Base-by-base conservation (phyloP, 1,140 invertebrate genomes). In the Phthorimaea operculella region DNA sequence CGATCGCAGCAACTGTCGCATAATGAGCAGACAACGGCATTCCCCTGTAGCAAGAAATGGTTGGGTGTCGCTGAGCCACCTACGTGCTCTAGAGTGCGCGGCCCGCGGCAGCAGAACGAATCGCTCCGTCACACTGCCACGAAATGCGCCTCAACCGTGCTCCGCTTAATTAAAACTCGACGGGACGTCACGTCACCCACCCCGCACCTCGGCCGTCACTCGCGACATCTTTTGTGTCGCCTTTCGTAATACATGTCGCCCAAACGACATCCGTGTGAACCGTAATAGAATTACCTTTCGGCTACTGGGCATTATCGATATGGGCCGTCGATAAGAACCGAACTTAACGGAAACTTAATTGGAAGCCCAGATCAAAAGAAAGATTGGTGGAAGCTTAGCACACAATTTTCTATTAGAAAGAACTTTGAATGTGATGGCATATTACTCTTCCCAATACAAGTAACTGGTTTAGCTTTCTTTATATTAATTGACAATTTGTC, bases 91-190 rank as follows among this genome's bases (percentile, higher is more conserved):
- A 54, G 54, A 61, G 60, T 49, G 58, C 59, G 55, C 58, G 61
- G 68, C 57, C 69, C 61, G 66, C 70, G 68, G 70, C 64, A 70
- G 70, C 68, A 75, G 66, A 77, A 74, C 79, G 68, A 74, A 84
- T 82, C 68, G 74, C 62, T 82, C 67, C 68, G 81, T 79, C 76
- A 82, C 76, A 76, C 65, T 64, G 68, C 66, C 58, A 76, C 70
- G 64, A 80, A 80, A 80, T 72, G 73, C 78, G 71, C 70, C 64
- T 66, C 58, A 60, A 61, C 68, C 68, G 62, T 72, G 76, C 74
- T 70, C 61, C 71, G 75, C 69, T 79, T 81, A 84, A 84, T 84
- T 82, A 81, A 83, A 83, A 78, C 63, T 66, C 74, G 68, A 80
- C 72, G 74, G 74, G 72, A 77, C 72, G 66, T 73, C 76, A 79